Base-by-base conservation (phyloP, 1,140 invertebrate genomes). In the Brachionus koreanus region DNA sequence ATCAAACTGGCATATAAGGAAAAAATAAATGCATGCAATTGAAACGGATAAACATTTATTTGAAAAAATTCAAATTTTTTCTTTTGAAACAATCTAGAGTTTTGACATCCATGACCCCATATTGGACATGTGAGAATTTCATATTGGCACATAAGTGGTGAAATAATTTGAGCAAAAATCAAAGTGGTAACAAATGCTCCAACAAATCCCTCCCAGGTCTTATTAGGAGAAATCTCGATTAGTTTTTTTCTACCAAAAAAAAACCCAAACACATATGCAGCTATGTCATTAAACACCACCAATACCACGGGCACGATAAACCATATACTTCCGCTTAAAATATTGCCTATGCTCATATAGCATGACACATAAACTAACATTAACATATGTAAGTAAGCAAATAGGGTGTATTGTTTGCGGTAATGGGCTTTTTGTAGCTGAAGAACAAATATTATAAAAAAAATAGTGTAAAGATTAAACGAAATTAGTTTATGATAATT, bases 201-300 rank as follows among this genome's bases (percentile, higher is more conserved):
- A 86, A 99, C 95, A 88, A 98, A 99, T 25, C 98, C 98, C 90
- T 99, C 97, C 90, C 90, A 90, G 35, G 95, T 97, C 88, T 99
- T 99, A 88, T 98, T 99, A 0, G 98, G 98, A 16, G 97, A 98
- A 19, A 99, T 90, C 89, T 98, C 94, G 86, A 99, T 99, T 10
- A 99, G 91, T 12, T 97, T 97, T n/a, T 97, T 99, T 87, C 93
- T 93, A 13, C 98, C 98, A 88, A 97, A 98, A 91, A 98, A 97
- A 90, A 98, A 98, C 35, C 98, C 98, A 91, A 98, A 99, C 86
- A 99, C 92, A 88, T 99, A 99, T 0, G 97, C 97, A 94, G 98
- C 98, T 61, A 99, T 95, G 90, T 99, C 98, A 89, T 99, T 99
- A 87, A 95, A 94, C 42, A 98, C 95, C 83, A 99, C 98, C 94